phyloP scores from a whole-genome alignment of 2,888 invertebrate genomes.

The Cerceris ruficornis region DNA sequence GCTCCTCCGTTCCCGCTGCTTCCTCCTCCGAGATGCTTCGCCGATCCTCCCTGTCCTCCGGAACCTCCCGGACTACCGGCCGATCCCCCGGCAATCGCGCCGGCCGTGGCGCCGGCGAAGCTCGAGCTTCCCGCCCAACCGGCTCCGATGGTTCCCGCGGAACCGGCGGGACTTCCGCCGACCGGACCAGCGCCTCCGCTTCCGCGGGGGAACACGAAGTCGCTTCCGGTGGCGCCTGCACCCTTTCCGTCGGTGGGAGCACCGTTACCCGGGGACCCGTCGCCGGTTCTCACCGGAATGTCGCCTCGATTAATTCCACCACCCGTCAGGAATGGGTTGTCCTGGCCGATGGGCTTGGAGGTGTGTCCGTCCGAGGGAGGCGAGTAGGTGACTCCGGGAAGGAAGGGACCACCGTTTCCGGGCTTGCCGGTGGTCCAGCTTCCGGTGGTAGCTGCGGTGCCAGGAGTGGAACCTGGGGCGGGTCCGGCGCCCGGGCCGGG shows the following conservation, averaged over 20 bases:
- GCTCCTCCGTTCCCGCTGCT: too few species aligned
- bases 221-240: too few species aligned
- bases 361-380: neutral
- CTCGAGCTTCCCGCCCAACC: neutral
- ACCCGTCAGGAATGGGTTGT: slow-evolving; percentile 46
- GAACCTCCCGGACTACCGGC: neutral
- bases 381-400: neutral
- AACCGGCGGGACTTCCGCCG: neutral
- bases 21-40: too few species aligned
- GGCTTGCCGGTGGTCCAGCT: neutral
- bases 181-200: neutral
- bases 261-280: neutral
- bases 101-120: neutral
- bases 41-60: neutral
- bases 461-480: neutral
- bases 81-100: neutral
- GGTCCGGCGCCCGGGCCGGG: neutral
- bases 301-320: neutral
- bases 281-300: neutral
- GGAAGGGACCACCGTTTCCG: neutral
- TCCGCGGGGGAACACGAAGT: too few species aligned
- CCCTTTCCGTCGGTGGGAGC: too few species aligned
- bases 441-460: slow-evolving; percentile 6
- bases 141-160: neutral
- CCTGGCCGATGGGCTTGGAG: slow-evolving; percentile 29